These are phyloP conservation scores for Oceanites oceanicus DNA, from an alignment of 2,113 vertebrate species.

Conservation along the genomic window DNA sequence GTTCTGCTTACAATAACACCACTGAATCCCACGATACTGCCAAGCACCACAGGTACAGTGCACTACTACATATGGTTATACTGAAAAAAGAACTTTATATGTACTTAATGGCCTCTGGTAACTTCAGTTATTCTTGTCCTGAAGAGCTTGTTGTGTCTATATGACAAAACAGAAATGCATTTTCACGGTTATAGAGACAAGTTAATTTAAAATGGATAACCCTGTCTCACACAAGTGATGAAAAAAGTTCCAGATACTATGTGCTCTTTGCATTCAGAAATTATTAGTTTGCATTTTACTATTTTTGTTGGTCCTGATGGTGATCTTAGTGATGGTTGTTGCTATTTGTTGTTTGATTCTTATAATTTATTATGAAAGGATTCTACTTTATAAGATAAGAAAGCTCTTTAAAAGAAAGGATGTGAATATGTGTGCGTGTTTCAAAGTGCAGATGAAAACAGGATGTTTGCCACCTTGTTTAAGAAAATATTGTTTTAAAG, in stretches of 20 bases:
- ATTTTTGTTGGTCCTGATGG: neutral
- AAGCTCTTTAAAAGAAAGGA: neutral
- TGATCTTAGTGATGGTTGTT: neutral
- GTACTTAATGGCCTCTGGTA: neutral
- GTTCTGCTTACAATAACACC: neutral
- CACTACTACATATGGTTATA: neutral
- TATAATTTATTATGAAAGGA: neutral
- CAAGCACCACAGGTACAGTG: neutral
- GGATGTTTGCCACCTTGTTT: neutral
- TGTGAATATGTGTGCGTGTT: accelerated
- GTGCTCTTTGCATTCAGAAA: neutral
- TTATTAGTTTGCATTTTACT: neutral
- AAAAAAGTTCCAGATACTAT: neutral
- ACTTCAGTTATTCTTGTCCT: neutral
- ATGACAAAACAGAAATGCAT: neutral
- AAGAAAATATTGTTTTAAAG: neutral
- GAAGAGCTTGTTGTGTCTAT: neutral
- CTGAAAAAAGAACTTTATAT: neutral
- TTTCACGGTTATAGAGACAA: neutral
- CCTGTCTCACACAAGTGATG: neutral
- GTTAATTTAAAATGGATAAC: neutral
- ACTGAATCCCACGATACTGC: neutral
- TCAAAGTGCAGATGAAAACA: neutral
- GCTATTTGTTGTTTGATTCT: neutral
- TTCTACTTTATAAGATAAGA: neutral